Conservation (phyloP, 2,113 vertebrate species). For the Scophthalmus maximus region DNA sequence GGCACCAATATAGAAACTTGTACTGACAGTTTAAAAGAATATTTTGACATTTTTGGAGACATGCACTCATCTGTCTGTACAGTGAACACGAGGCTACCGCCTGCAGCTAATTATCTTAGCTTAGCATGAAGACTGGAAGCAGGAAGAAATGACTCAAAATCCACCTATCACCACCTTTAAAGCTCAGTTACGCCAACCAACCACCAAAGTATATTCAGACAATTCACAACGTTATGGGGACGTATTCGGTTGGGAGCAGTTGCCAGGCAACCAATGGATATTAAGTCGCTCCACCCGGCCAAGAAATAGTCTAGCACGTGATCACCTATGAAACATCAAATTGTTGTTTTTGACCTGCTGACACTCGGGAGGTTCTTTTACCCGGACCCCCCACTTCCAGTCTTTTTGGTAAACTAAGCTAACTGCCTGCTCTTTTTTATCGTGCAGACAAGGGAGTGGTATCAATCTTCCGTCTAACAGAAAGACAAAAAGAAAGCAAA, state of each 20-base stretch:
- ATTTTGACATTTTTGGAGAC: neutral
- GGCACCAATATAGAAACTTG: neutral
- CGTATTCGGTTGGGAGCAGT: neutral
- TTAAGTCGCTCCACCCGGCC: neutral
- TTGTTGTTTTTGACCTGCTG: neutral
- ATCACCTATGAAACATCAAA: neutral
- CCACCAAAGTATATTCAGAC: neutral
- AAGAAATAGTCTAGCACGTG: neutral
- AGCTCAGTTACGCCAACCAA: neutral
- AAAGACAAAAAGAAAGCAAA: neutral
- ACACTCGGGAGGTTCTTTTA: neutral
- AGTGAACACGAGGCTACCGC: conserved; percentile 23
- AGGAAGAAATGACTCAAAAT: neutral
- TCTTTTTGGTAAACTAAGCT: neutral
- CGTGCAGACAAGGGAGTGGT: neutral
- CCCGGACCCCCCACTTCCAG: neutral
- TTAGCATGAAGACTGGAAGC: conserved; percentile 6
- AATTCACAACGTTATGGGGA: neutral
- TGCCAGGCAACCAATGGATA: neutral
- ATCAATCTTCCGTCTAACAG: neutral
- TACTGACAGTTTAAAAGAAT: neutral
- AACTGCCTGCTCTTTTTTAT: neutral
- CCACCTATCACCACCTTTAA: neutral
- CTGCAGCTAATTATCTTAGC: conserved; percentile 1
- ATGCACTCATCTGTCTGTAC: neutral